Base-by-base conservation (phyloP, 2,113 vertebrate genomes). In the Vulpes ferrilata region DNA sequence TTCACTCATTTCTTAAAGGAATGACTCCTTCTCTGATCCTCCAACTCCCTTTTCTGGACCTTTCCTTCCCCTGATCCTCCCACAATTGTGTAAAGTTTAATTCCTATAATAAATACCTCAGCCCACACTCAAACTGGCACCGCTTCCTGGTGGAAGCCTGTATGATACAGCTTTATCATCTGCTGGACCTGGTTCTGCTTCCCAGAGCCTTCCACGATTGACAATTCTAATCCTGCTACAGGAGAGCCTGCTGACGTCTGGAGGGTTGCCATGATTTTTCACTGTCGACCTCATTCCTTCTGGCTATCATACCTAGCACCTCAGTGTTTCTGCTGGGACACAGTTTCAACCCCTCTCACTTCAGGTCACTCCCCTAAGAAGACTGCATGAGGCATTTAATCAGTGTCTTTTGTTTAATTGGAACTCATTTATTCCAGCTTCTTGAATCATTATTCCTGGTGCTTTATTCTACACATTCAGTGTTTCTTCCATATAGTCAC, bases 11-110 rank as follows among this genome's bases (percentile, higher is more conserved):
- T 90, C 85, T 71, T 51, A 76, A 81, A 25, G 48, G 71, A 74
- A 60, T 71, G 84, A 69, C 73, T 90, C 88, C 55, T 84, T 64
- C 69, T 95, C 84, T 55, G 60, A 86, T 82, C 43, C 10, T 82
- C 67, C 81, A 83, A 7, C 43, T 79, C 67, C 53, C 57, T 30
- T 38, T 59, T 78, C 80, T 62, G 32, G 69, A 67, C 30, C 55
- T 78, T 11, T 62, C 35, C 65, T 82, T 60, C 35, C 73, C 92
- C 80, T 19, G n/a, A 43, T 60, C 92, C n/a, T 60, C 92, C 92
- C 89, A 94, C 84, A 32, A 6, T n/a, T 79, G 55, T 13, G 92
- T 74, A 60, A 96, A 81, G 43, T 30, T 88, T 80, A 87, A 93
- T 93, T 83, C 82, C 62, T n/a, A 27, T 25, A 64, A 30, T 73